Conservation (phyloP, 2,888 invertebrate genomes). For the Xestia c-nigrum region DNA sequence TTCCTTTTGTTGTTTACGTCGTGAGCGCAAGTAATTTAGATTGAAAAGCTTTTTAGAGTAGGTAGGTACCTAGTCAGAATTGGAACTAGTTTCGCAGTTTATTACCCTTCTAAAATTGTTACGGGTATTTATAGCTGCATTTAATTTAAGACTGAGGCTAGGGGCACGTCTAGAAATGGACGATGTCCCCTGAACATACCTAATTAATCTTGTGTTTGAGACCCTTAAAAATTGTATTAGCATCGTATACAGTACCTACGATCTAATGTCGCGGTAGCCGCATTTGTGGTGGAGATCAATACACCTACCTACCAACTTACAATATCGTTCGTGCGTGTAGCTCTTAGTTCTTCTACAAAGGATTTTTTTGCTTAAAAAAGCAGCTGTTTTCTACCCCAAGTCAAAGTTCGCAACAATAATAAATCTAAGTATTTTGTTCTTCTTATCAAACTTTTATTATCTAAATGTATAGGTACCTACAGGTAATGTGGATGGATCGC, state of each 20-base stretch:
- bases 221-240: background rate
- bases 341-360: background rate
- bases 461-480: background rate
- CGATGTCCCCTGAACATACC: background rate
- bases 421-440: background rate
- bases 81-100: constrained; percentile 10
- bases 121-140: constrained; percentile 11
- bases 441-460: background rate
- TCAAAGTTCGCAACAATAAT: constrained; percentile 12
- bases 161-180: background rate
- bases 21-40: constrained; percentile 29
- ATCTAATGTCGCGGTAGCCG: background rate
- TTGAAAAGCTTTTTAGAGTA: constrained; percentile 26
- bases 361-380: background rate
- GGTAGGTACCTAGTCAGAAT: background rate
- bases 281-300: background rate
- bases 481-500: background rate
- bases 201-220: background rate
- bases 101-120: constrained; percentile 20
- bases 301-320: background rate
- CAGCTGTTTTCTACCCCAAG: background rate
- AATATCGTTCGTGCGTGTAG: background rate
- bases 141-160: background rate
- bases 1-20: constrained; percentile 56
- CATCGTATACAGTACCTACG: no score